Evolutionary conservation across 2,113 vertebrate species (phyloP).

Genomic region (Dryoscopus gambensis): DNA sequence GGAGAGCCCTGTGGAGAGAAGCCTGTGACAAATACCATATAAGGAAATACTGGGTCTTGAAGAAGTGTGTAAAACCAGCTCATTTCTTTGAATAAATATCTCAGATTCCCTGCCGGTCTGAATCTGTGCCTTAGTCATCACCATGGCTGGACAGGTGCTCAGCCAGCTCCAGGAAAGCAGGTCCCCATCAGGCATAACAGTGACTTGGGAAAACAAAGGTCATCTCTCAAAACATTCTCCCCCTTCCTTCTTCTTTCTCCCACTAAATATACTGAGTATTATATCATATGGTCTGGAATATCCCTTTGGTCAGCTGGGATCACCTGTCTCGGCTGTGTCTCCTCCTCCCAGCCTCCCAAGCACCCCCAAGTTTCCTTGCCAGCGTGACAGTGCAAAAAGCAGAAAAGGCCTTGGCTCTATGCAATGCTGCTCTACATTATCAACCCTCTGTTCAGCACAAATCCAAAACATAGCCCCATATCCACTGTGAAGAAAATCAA

Average conservation of each 20-base stretch:
- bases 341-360: neutral
- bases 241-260: neutral
- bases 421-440: neutral
- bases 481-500: neutral
- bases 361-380: neutral
- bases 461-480: neutral
- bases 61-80: no score
- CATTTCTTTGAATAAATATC: no score
- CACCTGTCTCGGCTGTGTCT: neutral
- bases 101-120: no score
- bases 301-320: neutral
- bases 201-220: fast-evolving
- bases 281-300: no score
- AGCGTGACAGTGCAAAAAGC: neutral
- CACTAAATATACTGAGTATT: no score
- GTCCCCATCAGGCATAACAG: neutral
- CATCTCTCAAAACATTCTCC: neutral
- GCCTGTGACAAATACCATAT: no score
- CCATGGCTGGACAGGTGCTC: neutral
- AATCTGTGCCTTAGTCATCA: no score
- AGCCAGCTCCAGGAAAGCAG: neutral
- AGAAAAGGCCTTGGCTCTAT: neutral
- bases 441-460: neutral
- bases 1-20: no score
- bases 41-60: no score